Base-by-base conservation (phyloP, 2,888 invertebrate genomes). In the Celastrina argiolus region DNA sequence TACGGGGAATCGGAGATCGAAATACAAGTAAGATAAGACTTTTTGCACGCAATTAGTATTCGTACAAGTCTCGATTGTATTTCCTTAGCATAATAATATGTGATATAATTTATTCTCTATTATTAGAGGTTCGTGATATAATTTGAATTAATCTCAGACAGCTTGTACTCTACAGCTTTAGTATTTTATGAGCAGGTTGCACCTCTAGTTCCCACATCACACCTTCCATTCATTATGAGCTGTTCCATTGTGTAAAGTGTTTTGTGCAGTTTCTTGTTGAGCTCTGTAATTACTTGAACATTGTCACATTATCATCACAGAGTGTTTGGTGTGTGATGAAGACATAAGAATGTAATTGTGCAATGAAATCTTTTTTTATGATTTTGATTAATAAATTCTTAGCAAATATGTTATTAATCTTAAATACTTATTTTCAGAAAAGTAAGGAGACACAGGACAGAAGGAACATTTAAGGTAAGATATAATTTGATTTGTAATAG, bases 91-190 rank as follows among this genome's bases (percentile, higher is more conserved):
- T 59, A 4, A 18, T 3, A 28, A 56, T 26, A 59, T 45, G 59
- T 65, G 65, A 56, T 42, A 31, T 22, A 59, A n/a, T 14, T 56
- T 18, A 14, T 42, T 58, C 18, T 61, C 61, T 22, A 16, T 51
- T 64, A 45, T n/a, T 28, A 45, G 16, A 4, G n/a, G 42, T 42
- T 56, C 45, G 59, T 65, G 61, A 39, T 61, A 14, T 18, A 39
- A 61, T 61, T 61, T 36, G 39, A 39, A 39, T 61, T 61, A 3
- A 39, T 61, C 12, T 66, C 28, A 56, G 26, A 56, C 34, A 39
- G 31, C 12, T 56, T n/a, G n/a, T n/a, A n/a, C n/a, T n/a, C n/a
- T n/a, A n/a, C n/a, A n/a, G n/a, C n/a, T 31, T 31, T 2, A 58
- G 31, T 31, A n/a, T 2, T 58, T 31, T 26, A 26, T 6, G 22